Evolutionary conservation across 2,888 invertebrate species (phyloP).

Genomic region (Meliscaeva auricollis): DNA sequence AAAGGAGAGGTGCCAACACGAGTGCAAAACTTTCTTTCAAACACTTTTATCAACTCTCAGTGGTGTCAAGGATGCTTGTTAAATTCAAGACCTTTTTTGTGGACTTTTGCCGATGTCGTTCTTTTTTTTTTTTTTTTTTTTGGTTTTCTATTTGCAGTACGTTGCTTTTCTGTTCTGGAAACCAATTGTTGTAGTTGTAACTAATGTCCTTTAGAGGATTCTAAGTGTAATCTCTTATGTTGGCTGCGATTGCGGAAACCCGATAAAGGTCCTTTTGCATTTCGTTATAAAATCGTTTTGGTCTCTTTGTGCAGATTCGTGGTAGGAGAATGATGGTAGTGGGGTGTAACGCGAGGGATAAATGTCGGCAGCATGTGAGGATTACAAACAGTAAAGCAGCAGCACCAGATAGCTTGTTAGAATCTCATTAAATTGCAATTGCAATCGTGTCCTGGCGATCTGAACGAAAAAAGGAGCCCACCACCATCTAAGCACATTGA

Average conservation of each 20-base stretch:
- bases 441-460: conserved; percentile 68
- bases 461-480: conserved; percentile 42
- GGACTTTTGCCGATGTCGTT: conserved; percentile 15
- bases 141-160: conserved; percentile 10
- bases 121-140: neutral
- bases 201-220: conserved; percentile 74
- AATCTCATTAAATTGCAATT: conserved; percentile 74
- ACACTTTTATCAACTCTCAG: conserved; percentile 75
- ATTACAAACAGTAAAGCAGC: conserved; percentile 47
- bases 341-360: conserved; percentile 15
- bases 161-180: conserved; percentile 24
- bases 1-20: conserved; percentile 66
- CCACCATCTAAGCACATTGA: neutral
- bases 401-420: conserved; percentile 49
- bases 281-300: conserved; percentile 44
- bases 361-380: conserved; percentile 67
- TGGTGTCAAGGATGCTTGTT: conserved; percentile 73
- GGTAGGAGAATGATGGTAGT: neutral
- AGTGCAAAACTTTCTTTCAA: conserved; percentile 72
- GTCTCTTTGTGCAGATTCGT: neutral
- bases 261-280: conserved; percentile 70
- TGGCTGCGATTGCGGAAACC: conserved; percentile 71
- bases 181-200: conserved; percentile 61
- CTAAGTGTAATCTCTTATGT: conserved; percentile 73
- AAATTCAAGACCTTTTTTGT: conserved; percentile 60